A percentile compares a stretch with the other conserved stretches of the same genome.
Evolutionary conservation across 2,888 invertebrate genomes (phyloP).

Genomic region (Aporophyla nigra): DNA sequence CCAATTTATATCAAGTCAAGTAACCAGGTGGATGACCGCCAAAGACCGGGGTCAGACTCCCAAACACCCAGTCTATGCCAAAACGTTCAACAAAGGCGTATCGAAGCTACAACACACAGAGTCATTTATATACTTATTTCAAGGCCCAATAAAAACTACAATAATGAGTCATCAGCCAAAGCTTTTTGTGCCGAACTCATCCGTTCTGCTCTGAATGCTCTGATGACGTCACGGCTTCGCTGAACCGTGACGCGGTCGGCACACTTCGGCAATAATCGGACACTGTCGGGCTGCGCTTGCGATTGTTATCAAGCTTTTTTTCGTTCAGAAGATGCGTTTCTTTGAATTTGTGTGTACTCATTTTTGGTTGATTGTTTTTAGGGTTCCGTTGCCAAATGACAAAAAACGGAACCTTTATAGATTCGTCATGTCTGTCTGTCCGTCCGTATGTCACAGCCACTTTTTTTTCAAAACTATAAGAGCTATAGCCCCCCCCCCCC

Average conservation of each 20-base stretch:
- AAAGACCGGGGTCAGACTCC: constrained; percentile 21
- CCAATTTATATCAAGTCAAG: not conserved
- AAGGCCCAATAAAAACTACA: constrained; percentile 49
- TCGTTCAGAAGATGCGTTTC: constrained; percentile 39
- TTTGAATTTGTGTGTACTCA: constrained; percentile 30
- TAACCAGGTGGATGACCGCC: constrained; percentile 19
- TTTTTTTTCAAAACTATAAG: too few species aligned
- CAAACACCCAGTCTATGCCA: constrained; percentile 6
- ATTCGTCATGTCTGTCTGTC: too few species aligned
- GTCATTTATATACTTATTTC: constrained; percentile 23
- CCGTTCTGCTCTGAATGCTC: constrained; percentile 65
- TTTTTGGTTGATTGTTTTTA: constrained; percentile 2
- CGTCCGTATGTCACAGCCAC: too few species aligned
- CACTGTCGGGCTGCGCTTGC: constrained; percentile 54
- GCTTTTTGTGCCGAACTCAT: constrained; percentile 50
- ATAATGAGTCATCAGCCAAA: constrained; percentile 45
- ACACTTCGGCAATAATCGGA: constrained; percentile 62
- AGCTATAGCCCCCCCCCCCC: too few species aligned
- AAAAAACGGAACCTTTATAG: too few species aligned
- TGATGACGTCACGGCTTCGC: constrained; percentile 62
- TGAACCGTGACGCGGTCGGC: constrained; percentile 65
- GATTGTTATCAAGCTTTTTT: constrained; percentile 43
- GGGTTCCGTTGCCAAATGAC: too few species aligned
- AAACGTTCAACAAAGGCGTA: constrained; percentile 40
- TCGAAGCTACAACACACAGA: constrained; percentile 30